Percentiles rank a stretch among this genome's conserved stretches.
phyloP scores from a whole-genome alignment of 2,797 vertebrate genomes.

The Aldrovandia affinis region DNA sequence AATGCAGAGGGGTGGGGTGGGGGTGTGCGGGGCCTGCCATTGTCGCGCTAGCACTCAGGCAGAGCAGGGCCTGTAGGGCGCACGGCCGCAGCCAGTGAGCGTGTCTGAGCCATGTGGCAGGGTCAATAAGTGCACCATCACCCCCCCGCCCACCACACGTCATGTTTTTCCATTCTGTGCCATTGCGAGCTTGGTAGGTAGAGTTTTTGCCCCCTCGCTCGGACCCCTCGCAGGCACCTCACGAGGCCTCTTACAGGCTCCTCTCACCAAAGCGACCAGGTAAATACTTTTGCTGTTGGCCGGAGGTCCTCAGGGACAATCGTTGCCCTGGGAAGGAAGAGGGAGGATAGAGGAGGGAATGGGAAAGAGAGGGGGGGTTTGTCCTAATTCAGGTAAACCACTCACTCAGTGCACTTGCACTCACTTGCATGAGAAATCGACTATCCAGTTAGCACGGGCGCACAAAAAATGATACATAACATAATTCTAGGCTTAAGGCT shows the following conservation, averaged over 20 bases:
- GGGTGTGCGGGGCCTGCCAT: constrained; percentile 4
- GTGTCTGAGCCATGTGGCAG: constrained; percentile 35
- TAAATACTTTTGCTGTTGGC: too few relatives aligned
- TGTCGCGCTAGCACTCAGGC: constrained; percentile 40
- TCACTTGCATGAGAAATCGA: not conserved
- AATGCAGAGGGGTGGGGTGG: not conserved
- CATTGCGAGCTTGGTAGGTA: not conserved
- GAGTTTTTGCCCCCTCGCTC: not conserved
- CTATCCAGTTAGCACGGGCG: not conserved
- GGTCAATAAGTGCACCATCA: constrained; percentile 61
- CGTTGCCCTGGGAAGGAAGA: too few relatives aligned
- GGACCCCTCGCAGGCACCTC: too few relatives aligned
- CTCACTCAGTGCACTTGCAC: not conserved
- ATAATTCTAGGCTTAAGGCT: too few relatives aligned
- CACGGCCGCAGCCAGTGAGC: constrained; percentile 38
- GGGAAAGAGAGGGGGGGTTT: not conserved
- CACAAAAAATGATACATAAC: not conserved
- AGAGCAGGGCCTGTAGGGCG: constrained; percentile 50
- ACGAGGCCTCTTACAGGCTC: too few relatives aligned
- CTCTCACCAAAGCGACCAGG: not conserved
- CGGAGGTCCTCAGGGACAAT: too few relatives aligned
- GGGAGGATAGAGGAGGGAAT: too few relatives aligned
- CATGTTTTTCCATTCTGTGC: constrained; percentile 59
- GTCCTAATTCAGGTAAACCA: not conserved
- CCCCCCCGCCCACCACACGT: constrained; percentile 40